Evolutionary conservation across 2,113 vertebrate genomes (phyloP), one percentile per base, ranked within the genome.

Genomic region (Actinemys pallida): DNA sequence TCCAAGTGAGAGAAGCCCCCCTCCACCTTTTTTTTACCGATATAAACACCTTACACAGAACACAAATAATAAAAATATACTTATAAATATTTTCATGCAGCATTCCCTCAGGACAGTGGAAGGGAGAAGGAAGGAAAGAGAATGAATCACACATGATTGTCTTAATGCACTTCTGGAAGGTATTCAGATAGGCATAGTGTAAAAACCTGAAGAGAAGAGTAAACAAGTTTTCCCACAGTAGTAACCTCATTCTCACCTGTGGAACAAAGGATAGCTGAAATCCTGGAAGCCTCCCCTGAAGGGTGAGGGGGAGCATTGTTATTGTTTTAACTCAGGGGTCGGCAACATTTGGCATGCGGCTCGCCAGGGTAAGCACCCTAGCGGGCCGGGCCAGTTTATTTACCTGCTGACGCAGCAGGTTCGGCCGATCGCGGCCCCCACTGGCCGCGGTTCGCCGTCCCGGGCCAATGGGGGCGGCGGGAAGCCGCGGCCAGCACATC

Each of bases 251-350:
- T 80, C 27, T 84, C 53, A 80, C 79, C 65, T 69, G 54, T 5
- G 10, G 93, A 90, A 89, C 87, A 54, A 95, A 92, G 65, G 47
- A 52, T 39, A 89, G 16, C 59, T 92, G 81, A 53, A 52, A 89
- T 80, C 27, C 19, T 78, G 65, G 59, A 80, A 84, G 81, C 54
- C 80, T 89, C 59, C 5, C 17, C 84, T 93, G 39, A 91, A 49
- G 76, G 16, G 27, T 2, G 24, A 42, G 87, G 69, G 54, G 90
- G 75, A 82, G 88, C 76, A 19, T 81, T 0, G 0, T 90, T 82
- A 88, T 42, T 53, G 45, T 96, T 93, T 92, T 87, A 3, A 4
- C 83, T 90, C 45, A 45, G 5, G 45, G 45, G 45, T 45, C 6
- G 6, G 45, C 45, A 45, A 45, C 45, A 45, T 45, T 45, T 45